Percentiles rank a stretch among this genome's conserved stretches.
Conservation (phyloP, 1,140 invertebrate species). For the Drosophila truncata region DNA sequence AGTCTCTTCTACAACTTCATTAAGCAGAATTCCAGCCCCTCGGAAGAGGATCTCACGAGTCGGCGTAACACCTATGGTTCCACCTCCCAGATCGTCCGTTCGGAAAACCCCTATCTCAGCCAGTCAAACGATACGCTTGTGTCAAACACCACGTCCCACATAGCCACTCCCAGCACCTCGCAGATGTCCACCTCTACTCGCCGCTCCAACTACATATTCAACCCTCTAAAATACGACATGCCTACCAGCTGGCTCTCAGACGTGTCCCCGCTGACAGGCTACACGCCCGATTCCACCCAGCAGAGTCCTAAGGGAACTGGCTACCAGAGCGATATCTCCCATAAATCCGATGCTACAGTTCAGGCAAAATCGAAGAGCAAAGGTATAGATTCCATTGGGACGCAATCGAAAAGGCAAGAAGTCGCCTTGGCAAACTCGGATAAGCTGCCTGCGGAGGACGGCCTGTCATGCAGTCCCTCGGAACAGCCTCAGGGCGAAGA, state of each 20-base stretch:
- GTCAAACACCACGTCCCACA: not conserved
- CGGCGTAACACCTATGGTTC: not conserved
- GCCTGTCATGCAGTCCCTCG: not conserved
- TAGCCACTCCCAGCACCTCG: constrained; percentile 9
- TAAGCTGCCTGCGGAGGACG: no score
- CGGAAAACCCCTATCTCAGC: constrained; percentile 6
- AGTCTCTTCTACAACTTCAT: constrained; percentile 26
- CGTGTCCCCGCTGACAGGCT: constrained; percentile 24
- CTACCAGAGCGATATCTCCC: not conserved
- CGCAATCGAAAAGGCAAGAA: not conserved
- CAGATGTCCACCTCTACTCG: not conserved
- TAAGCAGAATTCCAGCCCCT: not conserved
- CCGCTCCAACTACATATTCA: not conserved
- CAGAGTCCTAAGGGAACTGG: not conserved
- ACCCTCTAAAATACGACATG: constrained; percentile 9
- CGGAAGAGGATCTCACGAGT: not conserved
- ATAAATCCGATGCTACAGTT: not conserved
- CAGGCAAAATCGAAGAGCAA: not conserved
- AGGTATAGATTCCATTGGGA: not conserved
- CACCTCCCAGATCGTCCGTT: not conserved
- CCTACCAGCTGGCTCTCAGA: constrained; percentile 9
- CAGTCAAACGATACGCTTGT: constrained; percentile 20
- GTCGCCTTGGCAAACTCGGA: not conserved
- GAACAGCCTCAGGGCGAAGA: not conserved
- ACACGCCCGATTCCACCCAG: constrained; percentile 4